Evolutionary conservation across 2,113 vertebrate genomes (phyloP).

Genomic region (Dinomys branickii): DNA sequence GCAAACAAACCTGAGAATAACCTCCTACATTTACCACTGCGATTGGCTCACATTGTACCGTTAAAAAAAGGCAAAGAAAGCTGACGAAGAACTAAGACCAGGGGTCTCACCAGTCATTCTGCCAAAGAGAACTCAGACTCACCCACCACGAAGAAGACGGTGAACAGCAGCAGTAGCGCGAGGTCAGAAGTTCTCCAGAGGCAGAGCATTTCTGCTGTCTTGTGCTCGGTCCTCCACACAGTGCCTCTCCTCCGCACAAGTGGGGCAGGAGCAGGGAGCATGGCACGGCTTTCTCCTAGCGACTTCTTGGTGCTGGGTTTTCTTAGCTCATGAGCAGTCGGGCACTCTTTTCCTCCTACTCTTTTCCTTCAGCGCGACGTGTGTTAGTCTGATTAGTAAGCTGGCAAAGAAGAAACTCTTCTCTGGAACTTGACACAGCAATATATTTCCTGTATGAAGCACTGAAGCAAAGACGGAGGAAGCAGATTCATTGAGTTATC

Average conservation of each 20-base stretch:
- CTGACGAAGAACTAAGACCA: not conserved
- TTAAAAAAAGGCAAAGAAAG: slow-evolving; percentile 20
- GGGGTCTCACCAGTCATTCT: not conserved
- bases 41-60: not conserved
- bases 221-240: slow-evolving; percentile 64
- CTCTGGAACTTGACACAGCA: slow-evolving; percentile 83
- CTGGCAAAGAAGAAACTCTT: slow-evolving; percentile 81
- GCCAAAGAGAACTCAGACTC: slow-evolving; percentile 72
- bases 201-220: slow-evolving; percentile 73
- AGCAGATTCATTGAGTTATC: slow-evolving; percentile 81
- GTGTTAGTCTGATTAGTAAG: slow-evolving; percentile 65
- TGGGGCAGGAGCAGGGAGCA: slow-evolving; percentile 1
- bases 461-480: slow-evolving; percentile 82
- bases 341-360: not conserved
- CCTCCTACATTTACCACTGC: not conserved
- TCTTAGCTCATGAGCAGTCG: not conserved
- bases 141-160: slow-evolving; percentile 73
- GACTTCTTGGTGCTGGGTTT: not conserved
- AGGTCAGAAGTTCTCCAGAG: slow-evolving; percentile 65
- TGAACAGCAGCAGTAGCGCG: slow-evolving; percentile 43
- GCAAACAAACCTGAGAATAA: not conserved
- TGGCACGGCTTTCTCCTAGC: not conserved
- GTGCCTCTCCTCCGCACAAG: slow-evolving; percentile 59
- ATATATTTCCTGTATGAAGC: slow-evolving; percentile 87
- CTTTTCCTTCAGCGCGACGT: slow-evolving; percentile 19